Evolutionary conservation across 1,140 invertebrate genomes (phyloP).

Genomic region (Amyelois transitella): DNA sequence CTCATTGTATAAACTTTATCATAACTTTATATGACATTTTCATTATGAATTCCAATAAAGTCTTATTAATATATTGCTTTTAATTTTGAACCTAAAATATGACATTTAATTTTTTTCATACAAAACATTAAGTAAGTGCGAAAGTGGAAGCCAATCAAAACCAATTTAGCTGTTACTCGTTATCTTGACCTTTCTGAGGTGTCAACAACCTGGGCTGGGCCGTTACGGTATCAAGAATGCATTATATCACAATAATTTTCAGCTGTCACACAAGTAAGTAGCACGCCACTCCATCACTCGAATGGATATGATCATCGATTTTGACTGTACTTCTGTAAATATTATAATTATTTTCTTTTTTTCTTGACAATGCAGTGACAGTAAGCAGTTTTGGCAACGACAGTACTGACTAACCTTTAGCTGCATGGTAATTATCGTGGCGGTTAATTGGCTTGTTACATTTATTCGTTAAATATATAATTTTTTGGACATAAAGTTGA

Average conservation of each 20-base stretch:
- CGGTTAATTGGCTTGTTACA: not conserved
- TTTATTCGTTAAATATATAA: not conserved
- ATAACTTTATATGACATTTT: too few relatives aligned
- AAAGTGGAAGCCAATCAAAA: slow-evolving; percentile 43
- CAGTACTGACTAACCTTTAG: not conserved
- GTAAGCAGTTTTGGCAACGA: not conserved
- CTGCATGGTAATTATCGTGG: not conserved
- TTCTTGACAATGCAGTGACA: not conserved
- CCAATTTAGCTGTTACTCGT: slow-evolving; percentile 20
- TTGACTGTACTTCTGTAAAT: not conserved
- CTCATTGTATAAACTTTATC: too few relatives aligned
- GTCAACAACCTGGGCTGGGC: slow-evolving; percentile 38
- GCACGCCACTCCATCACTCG: slow-evolving; percentile 2
- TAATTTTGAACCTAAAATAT: too few relatives aligned
- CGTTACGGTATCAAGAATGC: slow-evolving; percentile 37
- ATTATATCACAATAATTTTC: slow-evolving; percentile 24
- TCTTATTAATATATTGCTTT: too few relatives aligned
- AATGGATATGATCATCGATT: not conserved
- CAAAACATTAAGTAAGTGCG: slow-evolving; percentile 26
- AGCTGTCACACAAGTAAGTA: slow-evolving; percentile 7
- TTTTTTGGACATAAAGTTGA: too few relatives aligned
- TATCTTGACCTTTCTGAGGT: slow-evolving; percentile 53
- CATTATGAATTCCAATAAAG: too few relatives aligned
- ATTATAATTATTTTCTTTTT: not conserved
- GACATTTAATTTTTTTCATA: slow-evolving; percentile 27